Conservation (phyloP, 92 coral and sea anemone genomes). For the Porites evermanni region DNA sequence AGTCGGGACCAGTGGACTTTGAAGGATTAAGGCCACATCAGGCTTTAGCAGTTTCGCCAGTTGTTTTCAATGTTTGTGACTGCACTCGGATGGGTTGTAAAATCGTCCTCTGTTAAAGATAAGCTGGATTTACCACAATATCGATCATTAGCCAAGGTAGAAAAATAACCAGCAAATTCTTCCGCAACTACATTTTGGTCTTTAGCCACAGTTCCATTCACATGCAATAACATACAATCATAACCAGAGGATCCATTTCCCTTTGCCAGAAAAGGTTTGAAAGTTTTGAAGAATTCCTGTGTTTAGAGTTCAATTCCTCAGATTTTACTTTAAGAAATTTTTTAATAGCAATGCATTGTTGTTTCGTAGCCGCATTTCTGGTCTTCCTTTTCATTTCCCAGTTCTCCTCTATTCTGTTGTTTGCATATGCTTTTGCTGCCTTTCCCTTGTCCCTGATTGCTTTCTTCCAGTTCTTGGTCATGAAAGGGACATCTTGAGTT, state of each 20-base stretch:
- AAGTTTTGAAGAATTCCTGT: conserved; percentile 23
- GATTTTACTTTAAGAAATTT: conserved; percentile 11
- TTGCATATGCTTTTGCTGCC: conserved; percentile 38
- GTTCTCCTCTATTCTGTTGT: conserved; percentile 22
- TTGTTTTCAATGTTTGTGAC: background rate
- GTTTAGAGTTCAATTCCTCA: conserved; percentile 21
- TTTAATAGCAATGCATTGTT: conserved; percentile 22
- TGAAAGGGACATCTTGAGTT: conserved; percentile 33
- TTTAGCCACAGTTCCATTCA: conserved; percentile 18
- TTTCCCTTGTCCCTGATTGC: conserved; percentile 32
- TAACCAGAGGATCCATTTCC: background rate
- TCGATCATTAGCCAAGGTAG: conserved; percentile 29
- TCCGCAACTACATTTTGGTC: conserved; percentile 1
- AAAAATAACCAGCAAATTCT: conserved; percentile 12
- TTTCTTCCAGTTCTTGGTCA: conserved; percentile 46
- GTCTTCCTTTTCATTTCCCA: conserved; percentile 36
- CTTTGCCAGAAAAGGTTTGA: background rate
- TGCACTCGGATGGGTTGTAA: too few species aligned
- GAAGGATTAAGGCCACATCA: conserved; percentile 23
- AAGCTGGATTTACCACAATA: conserved; percentile 28
- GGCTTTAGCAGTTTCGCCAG: conserved; percentile 18
- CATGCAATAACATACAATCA: background rate
- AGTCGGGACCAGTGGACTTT: conserved; percentile 46
- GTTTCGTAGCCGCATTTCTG: conserved; percentile 40
- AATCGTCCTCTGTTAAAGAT: conserved; percentile 14